These are phyloP conservation scores for Trichogramma evanescens DNA, from an alignment of 2,888 invertebrate genomes.

Conservation along the genomic window DNA sequence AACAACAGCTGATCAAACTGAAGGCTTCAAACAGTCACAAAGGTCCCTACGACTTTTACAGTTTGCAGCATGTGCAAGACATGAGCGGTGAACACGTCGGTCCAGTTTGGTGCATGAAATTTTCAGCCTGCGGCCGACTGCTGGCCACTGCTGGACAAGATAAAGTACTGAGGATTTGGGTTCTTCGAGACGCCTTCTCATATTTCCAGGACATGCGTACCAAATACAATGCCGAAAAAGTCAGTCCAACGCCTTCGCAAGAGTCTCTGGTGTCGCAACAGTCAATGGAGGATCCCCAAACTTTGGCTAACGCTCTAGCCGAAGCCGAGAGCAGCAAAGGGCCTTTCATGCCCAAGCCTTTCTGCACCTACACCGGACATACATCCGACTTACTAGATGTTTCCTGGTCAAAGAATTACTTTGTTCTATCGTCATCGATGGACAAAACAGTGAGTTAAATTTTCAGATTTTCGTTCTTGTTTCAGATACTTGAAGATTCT, in stretches of 20 bases:
- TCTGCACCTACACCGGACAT: slow-evolving; percentile 90
- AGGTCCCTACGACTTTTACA: slow-evolving; percentile 92
- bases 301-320: slow-evolving; percentile 50
- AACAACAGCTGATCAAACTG: slow-evolving; percentile 72
- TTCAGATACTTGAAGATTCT: not conserved
- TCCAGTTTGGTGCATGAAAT: slow-evolving; percentile 99
- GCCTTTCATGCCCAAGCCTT: slow-evolving; percentile 82
- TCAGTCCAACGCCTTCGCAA: slow-evolving; percentile 87
- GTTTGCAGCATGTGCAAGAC: slow-evolving; percentile 84
- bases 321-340: slow-evolving; percentile 56
- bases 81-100: slow-evolving; percentile 79
- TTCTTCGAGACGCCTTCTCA: slow-evolving; percentile 78
- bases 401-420: slow-evolving; percentile 98
- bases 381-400: slow-evolving; percentile 94
- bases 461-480: not conserved
- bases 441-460: slow-evolving; percentile 77
- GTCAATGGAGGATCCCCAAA: slow-evolving; percentile 57
- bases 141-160: slow-evolving; percentile 97
- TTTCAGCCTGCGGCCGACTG: slow-evolving; percentile 89
- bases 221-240: slow-evolving; percentile 88
- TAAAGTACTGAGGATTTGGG: slow-evolving; percentile 89
- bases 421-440: slow-evolving; percentile 95
- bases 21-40: slow-evolving; percentile 95
- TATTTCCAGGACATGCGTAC: slow-evolving; percentile 95
- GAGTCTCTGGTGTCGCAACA: slow-evolving; percentile 81